Conservation (phyloP, 2,113 vertebrate species). For the Machaerirhynchus nigripectus region DNA sequence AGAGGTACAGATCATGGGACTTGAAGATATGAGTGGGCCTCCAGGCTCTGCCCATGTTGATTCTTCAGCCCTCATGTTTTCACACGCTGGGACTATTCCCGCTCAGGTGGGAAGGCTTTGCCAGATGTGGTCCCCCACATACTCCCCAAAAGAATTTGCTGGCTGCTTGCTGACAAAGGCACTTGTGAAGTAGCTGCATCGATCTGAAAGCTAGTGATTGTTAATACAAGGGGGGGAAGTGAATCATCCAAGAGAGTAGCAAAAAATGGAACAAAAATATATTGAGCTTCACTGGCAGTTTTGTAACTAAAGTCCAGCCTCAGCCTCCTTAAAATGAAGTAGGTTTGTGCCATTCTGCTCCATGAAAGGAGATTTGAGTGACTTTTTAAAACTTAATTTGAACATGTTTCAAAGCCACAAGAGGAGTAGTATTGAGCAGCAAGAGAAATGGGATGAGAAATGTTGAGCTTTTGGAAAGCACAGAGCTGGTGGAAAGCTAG, state of each 20-base stretch:
- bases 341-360: neutral
- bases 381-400: neutral
- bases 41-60: neutral
- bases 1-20: rapidly evolving
- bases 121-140: neutral
- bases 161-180: neutral
- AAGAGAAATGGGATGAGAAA: neutral
- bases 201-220: neutral
- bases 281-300: neutral
- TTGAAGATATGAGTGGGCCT: neutral
- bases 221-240: neutral
- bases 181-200: neutral
- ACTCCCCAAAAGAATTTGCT: neutral
- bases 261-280: neutral
- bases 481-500: neutral
- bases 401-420: neutral
- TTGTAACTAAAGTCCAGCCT: neutral
- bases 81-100: neutral
- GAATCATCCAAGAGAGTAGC: neutral
- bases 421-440: neutral
- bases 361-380: neutral
- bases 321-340: neutral
- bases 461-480: neutral
- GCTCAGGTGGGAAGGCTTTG: neutral
- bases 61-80: neutral